Base-by-base conservation (phyloP, 2,113 vertebrate species). In the Corythaixoides concolor region DNA sequence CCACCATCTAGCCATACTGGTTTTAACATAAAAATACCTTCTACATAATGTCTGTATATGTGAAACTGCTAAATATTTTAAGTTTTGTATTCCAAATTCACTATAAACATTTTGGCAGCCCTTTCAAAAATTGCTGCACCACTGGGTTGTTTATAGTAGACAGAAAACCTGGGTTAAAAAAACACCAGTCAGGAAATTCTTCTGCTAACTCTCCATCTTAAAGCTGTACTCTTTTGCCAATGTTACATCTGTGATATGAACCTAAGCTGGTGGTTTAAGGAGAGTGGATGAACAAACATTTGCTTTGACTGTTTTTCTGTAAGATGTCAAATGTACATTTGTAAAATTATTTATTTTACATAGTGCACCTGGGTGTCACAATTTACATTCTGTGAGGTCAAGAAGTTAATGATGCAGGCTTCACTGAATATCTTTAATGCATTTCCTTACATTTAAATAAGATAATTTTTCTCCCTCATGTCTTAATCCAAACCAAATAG, bases 161-260 rank as follows among this genome's bases (percentile, higher is more conserved):
- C 76, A 87, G 86, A 89, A 95, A 96, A 95, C 72, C n/a, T 89
- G 43, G 86, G 94, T 96, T 97, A 95, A 93, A 92, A 95, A 92
- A 97, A 93, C 86, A 96, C n/a, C 2, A 1, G 35, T 75, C 94
- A 87, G 96, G 97, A 97, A 97, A 96, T 96, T 92, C 92, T 97
- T 97, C 53, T 97, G 86, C 73, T 94, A 92, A 85, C 92, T 93
- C 82, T 80, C 63, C 70, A 76, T 93, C 91, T 93, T 88, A 79
- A 91, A 95, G 35, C 62, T 26, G 32, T 49, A 33, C 2, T 47
- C 72, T 77, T 93, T 94, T 96, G 85, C 92, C 96, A 92, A 1
- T 78, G 43, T 77, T 93, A 86, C 85, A 74, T 96, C 75, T 95
- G 92, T 74, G 85, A 69, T 94, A 56, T 11, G 58, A 88, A 77